Evolutionary conservation across 2,888 invertebrate genomes (phyloP).

Genomic region (Odiellus spinosus): DNA sequence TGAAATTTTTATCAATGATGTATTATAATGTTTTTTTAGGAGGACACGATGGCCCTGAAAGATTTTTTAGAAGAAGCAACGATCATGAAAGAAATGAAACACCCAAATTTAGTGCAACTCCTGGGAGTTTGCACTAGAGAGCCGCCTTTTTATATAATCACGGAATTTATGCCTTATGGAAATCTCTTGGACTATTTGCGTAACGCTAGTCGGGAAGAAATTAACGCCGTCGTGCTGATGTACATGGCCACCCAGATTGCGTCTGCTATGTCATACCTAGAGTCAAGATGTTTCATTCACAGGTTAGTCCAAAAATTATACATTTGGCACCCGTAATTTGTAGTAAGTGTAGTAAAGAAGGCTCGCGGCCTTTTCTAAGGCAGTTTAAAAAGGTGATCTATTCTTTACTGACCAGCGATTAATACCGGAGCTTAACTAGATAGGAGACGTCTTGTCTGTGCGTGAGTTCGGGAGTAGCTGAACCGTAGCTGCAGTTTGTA

Average conservation of each 20-base stretch:
- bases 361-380: too few relatives aligned
- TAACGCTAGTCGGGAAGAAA: conserved; percentile 51
- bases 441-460: too few relatives aligned
- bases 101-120: conserved; percentile 93
- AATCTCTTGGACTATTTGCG: conserved; percentile 92
- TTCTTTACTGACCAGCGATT: too few relatives aligned
- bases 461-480: too few relatives aligned
- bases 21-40: conserved; percentile 34
- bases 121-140: conserved; percentile 84
- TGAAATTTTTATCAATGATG: too few relatives aligned
- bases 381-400: too few relatives aligned
- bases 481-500: too few relatives aligned
- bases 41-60: conserved; percentile 98
- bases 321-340: too few relatives aligned
- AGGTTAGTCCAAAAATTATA: too few relatives aligned
- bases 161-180: conserved; percentile 98
- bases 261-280: conserved; percentile 95
- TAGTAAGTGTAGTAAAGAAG: too few relatives aligned
- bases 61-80: conserved; percentile 98
- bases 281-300: conserved; percentile 87
- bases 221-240: conserved; percentile 89
- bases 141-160: conserved; percentile 98
- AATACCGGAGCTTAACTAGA: too few relatives aligned
- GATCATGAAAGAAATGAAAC: conserved; percentile 99
- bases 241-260: conserved; percentile 99